phyloP scores from a whole-genome alignment of 2,888 invertebrate genomes.

The Carterocephalus palaemon region DNA sequence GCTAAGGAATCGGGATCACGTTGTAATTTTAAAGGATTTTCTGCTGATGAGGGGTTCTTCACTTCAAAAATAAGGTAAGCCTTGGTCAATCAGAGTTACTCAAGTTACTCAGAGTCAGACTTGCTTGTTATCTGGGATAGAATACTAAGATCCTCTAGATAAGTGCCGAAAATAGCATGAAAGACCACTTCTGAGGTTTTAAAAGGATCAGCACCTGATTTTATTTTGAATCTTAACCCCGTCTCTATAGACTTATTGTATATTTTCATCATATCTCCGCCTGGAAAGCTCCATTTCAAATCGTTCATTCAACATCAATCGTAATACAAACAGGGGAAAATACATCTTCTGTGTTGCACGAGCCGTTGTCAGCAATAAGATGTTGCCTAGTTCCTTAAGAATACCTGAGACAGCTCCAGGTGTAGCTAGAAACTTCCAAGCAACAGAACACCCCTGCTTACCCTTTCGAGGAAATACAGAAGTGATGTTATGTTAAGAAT shows the following conservation, averaged over 20 bases:
- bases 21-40: no score
- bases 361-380: slow-evolving; percentile 32
- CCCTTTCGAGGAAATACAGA: no score
- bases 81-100: no score
- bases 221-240: no score
- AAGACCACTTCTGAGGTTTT: not conserved
- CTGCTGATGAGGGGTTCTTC: no score
- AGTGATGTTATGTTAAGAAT: no score
- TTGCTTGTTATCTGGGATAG: slow-evolving; percentile 1
- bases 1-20: no score
- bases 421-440: slow-evolving; percentile 28
- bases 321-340: no score
- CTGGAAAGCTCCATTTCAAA: slow-evolving; percentile 34
- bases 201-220: slow-evolving; percentile 27
- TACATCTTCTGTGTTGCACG: slow-evolving; percentile 34
- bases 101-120: no score
- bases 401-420: slow-evolving; percentile 34
- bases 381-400: slow-evolving; percentile 35
- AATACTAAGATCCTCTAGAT: slow-evolving; percentile 5
- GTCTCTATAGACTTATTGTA: no score
- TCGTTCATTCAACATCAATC: no score
- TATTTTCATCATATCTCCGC: slow-evolving; percentile 24
- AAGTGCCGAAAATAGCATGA: slow-evolving; percentile 1
- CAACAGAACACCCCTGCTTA: slow-evolving; percentile 37
- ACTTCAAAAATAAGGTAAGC: no score